These are phyloP conservation scores for Siniperca scherzeri DNA, from an alignment of 2,797 vertebrate species.

Conservation along the genomic window DNA sequence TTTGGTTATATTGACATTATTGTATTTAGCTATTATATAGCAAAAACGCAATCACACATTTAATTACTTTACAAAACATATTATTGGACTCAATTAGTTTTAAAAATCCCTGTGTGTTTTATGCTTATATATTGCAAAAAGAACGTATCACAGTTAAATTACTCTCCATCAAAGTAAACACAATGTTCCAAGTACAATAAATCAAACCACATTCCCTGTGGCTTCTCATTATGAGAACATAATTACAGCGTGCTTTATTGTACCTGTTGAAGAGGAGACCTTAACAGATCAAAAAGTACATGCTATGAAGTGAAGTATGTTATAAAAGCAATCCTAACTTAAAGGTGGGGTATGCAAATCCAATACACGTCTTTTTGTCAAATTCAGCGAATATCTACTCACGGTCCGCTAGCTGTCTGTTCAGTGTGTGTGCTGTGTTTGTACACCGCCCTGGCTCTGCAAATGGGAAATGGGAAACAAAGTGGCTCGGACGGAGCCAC, in stretches of 20 bases:
- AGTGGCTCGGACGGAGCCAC: too few relatives aligned
- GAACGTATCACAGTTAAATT: background rate
- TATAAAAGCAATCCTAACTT: background rate
- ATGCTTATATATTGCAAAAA: background rate
- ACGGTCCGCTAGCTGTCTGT: too few relatives aligned
- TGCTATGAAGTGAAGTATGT: background rate
- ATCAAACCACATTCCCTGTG: background rate
- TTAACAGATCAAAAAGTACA: background rate
- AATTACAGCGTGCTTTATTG: conserved; percentile 22
- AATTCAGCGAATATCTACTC: too few relatives aligned
- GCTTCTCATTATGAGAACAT: conserved; percentile 10
- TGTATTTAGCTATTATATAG: too few relatives aligned
- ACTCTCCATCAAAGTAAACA: conserved; percentile 19
- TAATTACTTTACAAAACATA: background rate
- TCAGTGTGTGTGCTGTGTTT: too few relatives aligned
- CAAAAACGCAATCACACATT: background rate
- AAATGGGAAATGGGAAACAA: too few relatives aligned
- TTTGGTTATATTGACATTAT: background rate
- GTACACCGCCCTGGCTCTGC: too few relatives aligned
- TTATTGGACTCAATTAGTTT: conserved; percentile 3
- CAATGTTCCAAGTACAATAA: background rate
- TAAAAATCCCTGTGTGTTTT: background rate
- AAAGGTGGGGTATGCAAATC: too few relatives aligned
- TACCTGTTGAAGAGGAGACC: conserved; percentile 15
- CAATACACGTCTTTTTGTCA: too few relatives aligned